Evolutionary conservation across 2,888 invertebrate species (phyloP).

Genomic region (Allolobophora icterica): DNA sequence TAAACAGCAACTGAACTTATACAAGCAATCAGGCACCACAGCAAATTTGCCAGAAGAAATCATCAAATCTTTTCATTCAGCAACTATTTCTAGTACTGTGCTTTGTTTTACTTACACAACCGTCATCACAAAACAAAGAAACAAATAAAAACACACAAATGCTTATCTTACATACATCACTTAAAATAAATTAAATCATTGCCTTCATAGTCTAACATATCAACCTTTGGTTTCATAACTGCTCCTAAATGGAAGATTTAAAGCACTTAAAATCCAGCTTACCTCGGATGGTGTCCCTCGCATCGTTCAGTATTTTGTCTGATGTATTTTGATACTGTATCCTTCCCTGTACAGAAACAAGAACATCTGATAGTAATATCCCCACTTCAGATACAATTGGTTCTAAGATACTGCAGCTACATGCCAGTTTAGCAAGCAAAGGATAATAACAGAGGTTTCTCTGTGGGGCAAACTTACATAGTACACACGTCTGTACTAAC

Average conservation of each 20-base stretch:
- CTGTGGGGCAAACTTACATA: too few relatives aligned
- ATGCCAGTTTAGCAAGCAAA: too few relatives aligned
- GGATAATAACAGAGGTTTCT: too few relatives aligned
- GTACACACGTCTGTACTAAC: too few relatives aligned
- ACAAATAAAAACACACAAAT: not conserved
- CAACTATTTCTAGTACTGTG: not conserved
- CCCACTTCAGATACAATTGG: too few relatives aligned
- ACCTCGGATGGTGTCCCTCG: slow-evolving; percentile 10
- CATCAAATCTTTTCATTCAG: not conserved
- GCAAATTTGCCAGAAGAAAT: too few relatives aligned
- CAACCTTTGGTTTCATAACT: not conserved
- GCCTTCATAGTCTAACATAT: not conserved
- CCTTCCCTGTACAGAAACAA: not conserved
- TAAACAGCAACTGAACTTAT: too few relatives aligned
- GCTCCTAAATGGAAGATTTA: not conserved
- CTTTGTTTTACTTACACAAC: not conserved
- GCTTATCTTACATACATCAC: not conserved
- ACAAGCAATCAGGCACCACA: too few relatives aligned
- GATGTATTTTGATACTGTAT: not conserved
- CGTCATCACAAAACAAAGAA: not conserved
- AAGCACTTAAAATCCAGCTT: not conserved
- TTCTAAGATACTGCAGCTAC: too few relatives aligned
- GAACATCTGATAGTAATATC: too few relatives aligned
- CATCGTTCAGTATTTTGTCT: not conserved
- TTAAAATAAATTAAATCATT: not conserved